Evolutionary conservation across 1,140 invertebrate species (phyloP), one percentile per base, ranked within the genome.

Genomic region (Hycleus cichorii): DNA sequence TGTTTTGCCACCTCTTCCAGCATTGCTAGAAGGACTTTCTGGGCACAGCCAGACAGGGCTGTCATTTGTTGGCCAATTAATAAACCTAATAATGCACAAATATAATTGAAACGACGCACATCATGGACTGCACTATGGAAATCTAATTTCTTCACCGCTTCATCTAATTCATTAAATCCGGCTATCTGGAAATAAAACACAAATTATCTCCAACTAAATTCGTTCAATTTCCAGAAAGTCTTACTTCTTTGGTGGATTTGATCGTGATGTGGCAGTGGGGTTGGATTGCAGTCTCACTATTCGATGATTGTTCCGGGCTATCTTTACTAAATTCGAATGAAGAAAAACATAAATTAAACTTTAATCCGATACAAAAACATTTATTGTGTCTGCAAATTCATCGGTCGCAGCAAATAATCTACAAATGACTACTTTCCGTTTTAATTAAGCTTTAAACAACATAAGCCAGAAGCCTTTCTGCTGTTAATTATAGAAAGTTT

Each of bases 111-210:
- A 50, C 95, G 80, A 49, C 93, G 83, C 10, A 91, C 89, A 76
- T 99, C 95, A 53, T 89, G 87, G 32, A 97, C 93, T 3, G 95
- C 95, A 58, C 90, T 92, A 52, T 90, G 85, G 77, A 98, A 94
- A 75, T 98, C 95, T 42, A 98, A 76, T 56, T 91, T 85, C 69
- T 93, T 90, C 11, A 99, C 87, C 2, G 93, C 95, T 76, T 98
- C 96, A 66, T 90, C 92, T 39, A 99, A 79, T 47, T 91, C 93
- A 73, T 96, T 97, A 74, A 95, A 94, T 43, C 92, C 91, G 58
- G 93, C 93, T 69, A 95, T 94, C 90, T 94, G 72, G 39, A 73
- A 57, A 25, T 49, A 40, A 47, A 6, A 51, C 46, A 39, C 10
- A 40, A 42, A 18, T 39, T 3, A 48, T 4, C 42, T 9, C 27